phyloP scores from a whole-genome alignment of 1,140 invertebrate species.

The Euwallacea similis region DNA sequence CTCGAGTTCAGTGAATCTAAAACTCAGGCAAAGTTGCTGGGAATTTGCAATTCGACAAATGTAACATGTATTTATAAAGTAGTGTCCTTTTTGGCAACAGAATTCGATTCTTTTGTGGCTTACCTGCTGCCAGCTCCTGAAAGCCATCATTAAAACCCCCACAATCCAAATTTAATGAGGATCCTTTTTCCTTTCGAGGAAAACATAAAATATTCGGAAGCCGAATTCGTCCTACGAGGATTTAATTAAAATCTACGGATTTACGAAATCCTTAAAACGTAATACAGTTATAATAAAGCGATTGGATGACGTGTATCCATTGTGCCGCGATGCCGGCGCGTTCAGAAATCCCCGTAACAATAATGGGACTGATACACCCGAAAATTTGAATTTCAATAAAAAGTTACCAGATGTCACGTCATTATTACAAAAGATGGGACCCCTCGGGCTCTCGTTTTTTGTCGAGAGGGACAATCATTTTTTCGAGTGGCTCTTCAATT shows the following conservation, averaged over 20 bases:
- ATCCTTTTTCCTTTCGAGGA: constrained; percentile 2
- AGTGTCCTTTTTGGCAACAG: too few species aligned
- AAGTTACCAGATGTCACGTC: constrained; percentile 1
- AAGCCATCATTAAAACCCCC: neutral
- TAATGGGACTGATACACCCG: neutral
- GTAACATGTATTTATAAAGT: too few species aligned
- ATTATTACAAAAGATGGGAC: neutral
- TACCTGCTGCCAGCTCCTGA: too few species aligned
- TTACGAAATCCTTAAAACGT: neutral
- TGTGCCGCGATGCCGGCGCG: neutral
- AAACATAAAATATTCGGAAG: constrained; percentile 5
- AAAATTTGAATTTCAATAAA: constrained; percentile 7
- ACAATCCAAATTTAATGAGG: neutral
- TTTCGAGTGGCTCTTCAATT: neutral
- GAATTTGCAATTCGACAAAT: too few species aligned
- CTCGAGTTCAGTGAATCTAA: too few species aligned
- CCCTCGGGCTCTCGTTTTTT: constrained; percentile 1
- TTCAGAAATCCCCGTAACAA: neutral
- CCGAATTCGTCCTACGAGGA: neutral
- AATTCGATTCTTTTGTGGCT: too few species aligned
- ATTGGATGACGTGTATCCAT: neutral
- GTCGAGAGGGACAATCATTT: neutral
- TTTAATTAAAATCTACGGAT: neutral
- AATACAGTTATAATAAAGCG: constrained; percentile 4
- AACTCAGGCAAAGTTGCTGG: too few species aligned